Conservation (phyloP, 2,113 vertebrate genomes). For the Charina bottae region DNA sequence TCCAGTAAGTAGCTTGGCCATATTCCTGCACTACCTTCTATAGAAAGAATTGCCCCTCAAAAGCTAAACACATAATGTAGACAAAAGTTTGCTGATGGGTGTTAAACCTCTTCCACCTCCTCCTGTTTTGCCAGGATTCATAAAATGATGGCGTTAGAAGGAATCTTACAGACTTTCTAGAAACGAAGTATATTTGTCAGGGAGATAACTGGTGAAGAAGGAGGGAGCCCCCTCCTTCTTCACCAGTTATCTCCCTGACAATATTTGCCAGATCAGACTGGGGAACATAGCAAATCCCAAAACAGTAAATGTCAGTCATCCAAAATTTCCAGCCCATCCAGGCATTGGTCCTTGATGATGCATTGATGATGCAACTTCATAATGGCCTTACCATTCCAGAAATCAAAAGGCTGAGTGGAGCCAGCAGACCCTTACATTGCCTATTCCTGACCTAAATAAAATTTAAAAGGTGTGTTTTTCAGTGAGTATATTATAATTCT, state of each 20-base stretch:
- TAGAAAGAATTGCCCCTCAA: neutral
- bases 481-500: neutral
- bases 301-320: neutral
- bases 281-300: neutral
- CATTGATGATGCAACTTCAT: neutral
- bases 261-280: neutral
- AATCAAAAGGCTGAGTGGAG: neutral
- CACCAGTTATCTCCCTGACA: too few relatives aligned
- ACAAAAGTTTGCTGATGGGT: neutral
- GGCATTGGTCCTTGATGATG: neutral
- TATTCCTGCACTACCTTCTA: neutral
- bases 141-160: neutral
- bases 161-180: neutral
- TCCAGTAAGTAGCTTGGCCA: neutral
- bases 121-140: neutral
- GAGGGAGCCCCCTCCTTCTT: too few relatives aligned
- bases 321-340: neutral
- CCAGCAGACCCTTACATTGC: neutral
- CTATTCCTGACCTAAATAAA: neutral
- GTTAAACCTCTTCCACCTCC: neutral
- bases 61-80: neutral
- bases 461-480: neutral
- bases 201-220: too few relatives aligned
- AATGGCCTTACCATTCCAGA: neutral
- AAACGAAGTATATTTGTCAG: too few relatives aligned